Evolutionary conservation across 2,888 invertebrate genomes (phyloP).

Genomic region (Clostera curtula): DNA sequence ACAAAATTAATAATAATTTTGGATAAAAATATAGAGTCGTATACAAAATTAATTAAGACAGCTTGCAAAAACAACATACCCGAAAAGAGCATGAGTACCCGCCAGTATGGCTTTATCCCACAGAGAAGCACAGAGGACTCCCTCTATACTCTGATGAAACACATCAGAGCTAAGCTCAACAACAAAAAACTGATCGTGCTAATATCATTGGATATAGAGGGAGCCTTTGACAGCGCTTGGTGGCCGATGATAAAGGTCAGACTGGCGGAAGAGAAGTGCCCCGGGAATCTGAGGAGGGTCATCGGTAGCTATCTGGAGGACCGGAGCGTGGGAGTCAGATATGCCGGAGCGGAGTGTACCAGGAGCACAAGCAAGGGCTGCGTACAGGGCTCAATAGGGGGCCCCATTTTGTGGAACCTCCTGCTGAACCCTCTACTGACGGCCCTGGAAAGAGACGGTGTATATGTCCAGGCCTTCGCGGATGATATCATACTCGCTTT

Average conservation of each 20-base stretch:
- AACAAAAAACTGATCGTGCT: background rate
- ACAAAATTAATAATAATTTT: constrained; percentile 5
- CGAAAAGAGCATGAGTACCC: background rate
- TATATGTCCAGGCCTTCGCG: constrained; percentile 4
- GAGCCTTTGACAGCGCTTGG: constrained; percentile 1
- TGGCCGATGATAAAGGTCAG: constrained; percentile 1
- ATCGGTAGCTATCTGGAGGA: constrained; percentile 1
- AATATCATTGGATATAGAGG: constrained; percentile 1
- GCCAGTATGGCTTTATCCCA: constrained; percentile 5
- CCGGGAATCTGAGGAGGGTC: background rate
- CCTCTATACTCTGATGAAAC: background rate
- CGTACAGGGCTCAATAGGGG: constrained; percentile 10
- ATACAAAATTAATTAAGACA: constrained; percentile 1
- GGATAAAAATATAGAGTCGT: background rate
- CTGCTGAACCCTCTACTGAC: constrained; percentile 6
- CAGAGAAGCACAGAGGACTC: constrained; percentile 2
- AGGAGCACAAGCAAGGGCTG: constrained; percentile 8
- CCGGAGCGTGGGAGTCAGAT: constrained; percentile 2
- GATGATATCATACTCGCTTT: constrained; percentile 8
- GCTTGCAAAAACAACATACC: constrained; percentile 2
- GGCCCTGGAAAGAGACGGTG: background rate
- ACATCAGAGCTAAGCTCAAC: background rate
- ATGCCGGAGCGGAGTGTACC: constrained; percentile 1
- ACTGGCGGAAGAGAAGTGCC: constrained; percentile 5
- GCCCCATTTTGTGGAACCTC: constrained; percentile 13